Base-by-base conservation (phyloP, 2,113 vertebrate genomes). In the Atrichornis clamosus region DNA sequence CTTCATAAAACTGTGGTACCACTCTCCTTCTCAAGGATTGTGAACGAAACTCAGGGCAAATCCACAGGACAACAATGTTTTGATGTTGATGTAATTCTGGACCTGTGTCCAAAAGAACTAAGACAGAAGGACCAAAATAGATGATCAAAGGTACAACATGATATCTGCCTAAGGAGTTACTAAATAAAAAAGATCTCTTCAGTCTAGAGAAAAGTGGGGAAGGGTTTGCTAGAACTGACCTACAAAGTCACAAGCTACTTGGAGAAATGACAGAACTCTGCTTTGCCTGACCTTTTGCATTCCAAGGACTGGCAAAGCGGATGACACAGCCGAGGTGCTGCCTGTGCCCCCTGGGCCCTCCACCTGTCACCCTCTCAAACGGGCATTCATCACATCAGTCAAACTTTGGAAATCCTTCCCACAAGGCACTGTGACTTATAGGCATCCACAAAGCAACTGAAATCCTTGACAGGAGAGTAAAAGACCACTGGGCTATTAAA, bases 311-410 rank as follows among this genome's bases (percentile, higher is more conserved):
- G 22, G 13, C 11, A 72, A 76, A 83, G 26, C 32, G 68, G 58
- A 50, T 6, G 19, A 37, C 56, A 63, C 15, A 35, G 6, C 3
- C 1, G 0, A 39, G 4, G 5, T 28, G 6, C 21, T 75, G 33
- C 11, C 21, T 26, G 11, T 1, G 1, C 13, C 8, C 10, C 1
- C 3, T 21, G 6, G 1, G 22, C 3, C 11, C 10, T 62, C 10
- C 6, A 10, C 4, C 6, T 11, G 23, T 11, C 6, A 4, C 6
- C 7, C 13, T 60, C 13, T 18, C 16, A 55, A n/a, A 41, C 1
- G 1, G 10, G 5, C 2, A 2, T 41, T 80, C 30, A 35, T 62
- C 62, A 67, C 26, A 27, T 16, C 9, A 13, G 4, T 47, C 14
- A 63, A 30, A 9, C 7, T 64, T 49, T 37, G 22, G 15, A 77